phyloP scores from a whole-genome alignment of 2,888 invertebrate genomes.

The Epinotia bilunana region DNA sequence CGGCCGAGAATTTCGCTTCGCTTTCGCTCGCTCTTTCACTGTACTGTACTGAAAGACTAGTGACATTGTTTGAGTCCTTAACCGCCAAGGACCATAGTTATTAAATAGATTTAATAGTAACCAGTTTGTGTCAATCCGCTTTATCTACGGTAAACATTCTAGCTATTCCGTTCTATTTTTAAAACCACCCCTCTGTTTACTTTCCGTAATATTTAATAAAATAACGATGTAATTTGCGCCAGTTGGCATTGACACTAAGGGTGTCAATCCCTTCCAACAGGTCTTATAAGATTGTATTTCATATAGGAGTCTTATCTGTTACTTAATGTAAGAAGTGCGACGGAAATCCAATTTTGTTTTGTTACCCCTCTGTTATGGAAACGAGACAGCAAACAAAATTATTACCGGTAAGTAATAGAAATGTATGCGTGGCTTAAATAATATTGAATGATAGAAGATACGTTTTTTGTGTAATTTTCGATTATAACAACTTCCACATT shows the following conservation, averaged over 20 bases:
- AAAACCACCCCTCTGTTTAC: conserved; percentile 8
- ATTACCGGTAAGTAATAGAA: background rate
- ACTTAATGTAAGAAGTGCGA: conserved; percentile 15
- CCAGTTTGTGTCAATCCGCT: no score
- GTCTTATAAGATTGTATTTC: conserved; percentile 4
- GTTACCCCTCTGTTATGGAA: conserved; percentile 30
- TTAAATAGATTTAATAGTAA: no score
- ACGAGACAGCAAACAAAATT: background rate
- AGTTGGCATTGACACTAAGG: conserved; percentile 30
- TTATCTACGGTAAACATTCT: background rate
- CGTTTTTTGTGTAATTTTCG: no score
- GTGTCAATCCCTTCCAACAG: background rate
- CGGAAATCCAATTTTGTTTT: conserved; percentile 33
- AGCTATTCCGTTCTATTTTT: background rate
- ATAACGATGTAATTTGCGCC: conserved; percentile 22
- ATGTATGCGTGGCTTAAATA: background rate
- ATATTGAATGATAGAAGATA: no score
- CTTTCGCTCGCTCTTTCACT: no score
- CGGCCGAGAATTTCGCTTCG: no score
- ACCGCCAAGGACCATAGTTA: no score
- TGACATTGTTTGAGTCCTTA: no score
- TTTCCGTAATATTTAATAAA: conserved; percentile 18
- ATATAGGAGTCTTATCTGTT: conserved; percentile 14
- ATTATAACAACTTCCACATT: no score
- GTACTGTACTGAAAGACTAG: no score